phyloP scores from a whole-genome alignment of 2,888 invertebrate genomes.

The Ernsta delagoae region DNA sequence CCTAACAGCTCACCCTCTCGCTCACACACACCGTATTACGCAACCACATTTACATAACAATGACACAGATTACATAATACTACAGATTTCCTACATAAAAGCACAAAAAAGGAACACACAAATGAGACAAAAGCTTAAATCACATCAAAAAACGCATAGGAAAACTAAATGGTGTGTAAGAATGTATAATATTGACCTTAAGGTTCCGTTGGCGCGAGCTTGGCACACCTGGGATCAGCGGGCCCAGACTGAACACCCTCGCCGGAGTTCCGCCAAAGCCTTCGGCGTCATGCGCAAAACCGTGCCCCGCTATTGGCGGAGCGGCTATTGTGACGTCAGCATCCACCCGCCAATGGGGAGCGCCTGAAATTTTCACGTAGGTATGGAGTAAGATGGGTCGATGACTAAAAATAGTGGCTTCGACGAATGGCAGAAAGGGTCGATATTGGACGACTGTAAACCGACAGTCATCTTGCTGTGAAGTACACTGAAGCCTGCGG shows the following conservation, averaged over 20 bases:
- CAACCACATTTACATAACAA: constrained; percentile 45
- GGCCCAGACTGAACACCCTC: constrained; percentile 73
- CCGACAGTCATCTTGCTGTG: constrained; percentile 25
- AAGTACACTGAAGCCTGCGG: neutral
- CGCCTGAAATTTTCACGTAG: constrained; percentile 79
- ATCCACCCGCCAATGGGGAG: constrained; percentile 59
- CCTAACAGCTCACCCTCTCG: constrained; percentile 46
- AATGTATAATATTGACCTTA: constrained; percentile 69
- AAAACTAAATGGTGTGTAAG: constrained; percentile 54
- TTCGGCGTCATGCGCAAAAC: constrained; percentile 68
- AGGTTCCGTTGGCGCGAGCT: constrained; percentile 64
- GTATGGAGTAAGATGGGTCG: constrained; percentile 70
- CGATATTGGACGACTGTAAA: constrained; percentile 42
- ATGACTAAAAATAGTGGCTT: constrained; percentile 76
- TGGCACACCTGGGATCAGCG: constrained; percentile 79
- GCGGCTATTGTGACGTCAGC: constrained; percentile 69
- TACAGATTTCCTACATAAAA: constrained; percentile 32
- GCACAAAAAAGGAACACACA: constrained; percentile 42
- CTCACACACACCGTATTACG: constrained; percentile 48
- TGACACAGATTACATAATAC: constrained; percentile 37
- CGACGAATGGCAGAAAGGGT: constrained; percentile 47
- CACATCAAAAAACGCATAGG: constrained; percentile 42
- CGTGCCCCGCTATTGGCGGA: constrained; percentile 65
- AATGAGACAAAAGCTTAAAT: constrained; percentile 45
- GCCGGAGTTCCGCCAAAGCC: constrained; percentile 60